phyloP scores from a whole-genome alignment of 2,888 invertebrate species.

The Tetramorium bicarinatum region DNA sequence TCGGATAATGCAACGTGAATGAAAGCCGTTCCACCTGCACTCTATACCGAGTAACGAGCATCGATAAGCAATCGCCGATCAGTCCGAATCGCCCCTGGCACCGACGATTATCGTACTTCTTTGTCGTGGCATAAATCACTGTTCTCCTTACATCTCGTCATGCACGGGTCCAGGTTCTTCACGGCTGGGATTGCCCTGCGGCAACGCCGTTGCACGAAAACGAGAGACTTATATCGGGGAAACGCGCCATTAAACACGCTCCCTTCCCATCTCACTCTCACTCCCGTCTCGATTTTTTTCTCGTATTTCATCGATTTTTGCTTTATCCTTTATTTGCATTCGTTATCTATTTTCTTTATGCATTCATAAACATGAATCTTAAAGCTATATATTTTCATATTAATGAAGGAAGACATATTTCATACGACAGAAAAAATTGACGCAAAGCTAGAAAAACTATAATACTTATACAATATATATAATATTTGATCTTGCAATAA shows the following conservation, averaged over 20 bases:
- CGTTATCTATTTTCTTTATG: slow-evolving; percentile 1
- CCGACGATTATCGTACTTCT: slow-evolving; percentile 59
- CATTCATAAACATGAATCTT: neutral
- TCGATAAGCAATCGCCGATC: slow-evolving; percentile 57
- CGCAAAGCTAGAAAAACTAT: neutral
- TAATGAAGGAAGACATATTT: neutral
- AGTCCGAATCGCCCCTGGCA: slow-evolving; percentile 32
- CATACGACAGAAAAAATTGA: neutral
- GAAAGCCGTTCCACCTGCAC: slow-evolving; percentile 55
- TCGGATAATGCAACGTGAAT: slow-evolving; percentile 50
- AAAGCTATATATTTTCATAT: neutral
- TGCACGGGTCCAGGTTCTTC: slow-evolving; percentile 35
- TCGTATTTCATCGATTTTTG: slow-evolving; percentile 6
- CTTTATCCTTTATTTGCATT: neutral
- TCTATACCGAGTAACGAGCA: slow-evolving; percentile 49
- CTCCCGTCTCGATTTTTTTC: neutral
- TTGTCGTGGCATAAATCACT: slow-evolving; percentile 59
- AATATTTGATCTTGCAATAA: neutral
- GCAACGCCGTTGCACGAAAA: slow-evolving; percentile 57
- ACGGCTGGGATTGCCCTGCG: slow-evolving; percentile 49
- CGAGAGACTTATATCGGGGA: slow-evolving; percentile 35
- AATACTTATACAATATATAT: neutral
- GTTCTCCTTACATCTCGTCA: slow-evolving; percentile 57
- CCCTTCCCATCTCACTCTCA: slow-evolving; percentile 31
- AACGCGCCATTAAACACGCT: slow-evolving; percentile 47